A percentile compares a stretch with the other conserved stretches of the same genome.
These are phyloP conservation scores for Magallana nippona DNA, from an alignment of 2,888 invertebrate species.

Conservation along the genomic window DNA sequence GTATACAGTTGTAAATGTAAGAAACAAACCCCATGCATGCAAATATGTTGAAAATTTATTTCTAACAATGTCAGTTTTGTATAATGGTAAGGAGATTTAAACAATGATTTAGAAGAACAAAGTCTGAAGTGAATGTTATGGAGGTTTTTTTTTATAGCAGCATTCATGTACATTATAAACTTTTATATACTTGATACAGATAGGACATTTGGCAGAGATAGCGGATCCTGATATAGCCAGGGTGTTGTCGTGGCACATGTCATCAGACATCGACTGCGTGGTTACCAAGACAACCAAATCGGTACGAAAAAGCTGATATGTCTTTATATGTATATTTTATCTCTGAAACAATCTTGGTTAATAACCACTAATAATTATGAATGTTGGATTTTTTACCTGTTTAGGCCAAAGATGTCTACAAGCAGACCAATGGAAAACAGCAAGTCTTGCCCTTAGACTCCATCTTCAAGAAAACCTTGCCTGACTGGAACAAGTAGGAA, in stretches of 20 bases:
- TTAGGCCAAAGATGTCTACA: slow-evolving; percentile 77
- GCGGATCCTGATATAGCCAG: slow-evolving; percentile 75
- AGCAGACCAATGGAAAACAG: slow-evolving; percentile 76
- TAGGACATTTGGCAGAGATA: slow-evolving; percentile 77
- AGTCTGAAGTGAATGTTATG: background rate
- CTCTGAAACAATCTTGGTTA: background rate
- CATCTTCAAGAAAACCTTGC: slow-evolving; percentile 78
- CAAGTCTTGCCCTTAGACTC: slow-evolving; percentile 79
- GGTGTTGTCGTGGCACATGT: slow-evolving; percentile 80
- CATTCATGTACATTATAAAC: no score
- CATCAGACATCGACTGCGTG: slow-evolving; percentile 80
- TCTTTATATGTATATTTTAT: no score
- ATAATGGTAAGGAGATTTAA: background rate
- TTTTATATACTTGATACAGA: slow-evolving; percentile 65
- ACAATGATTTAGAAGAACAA: background rate
- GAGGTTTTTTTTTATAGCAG: background rate
- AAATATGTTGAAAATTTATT: no score
- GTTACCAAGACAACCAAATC: slow-evolving; percentile 77
- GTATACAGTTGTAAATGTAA: no score
- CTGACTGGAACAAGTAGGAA: slow-evolving; percentile 79
- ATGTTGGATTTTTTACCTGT: slow-evolving; percentile 39
- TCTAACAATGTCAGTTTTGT: background rate
- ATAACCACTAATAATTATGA: background rate
- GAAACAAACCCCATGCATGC: no score
- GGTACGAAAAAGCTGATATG: slow-evolving; percentile 58